Evolutionary conservation across 2,888 invertebrate genomes (phyloP), one percentile per base, ranked within the genome.

Genomic region (Pemphredon lugubris): DNA sequence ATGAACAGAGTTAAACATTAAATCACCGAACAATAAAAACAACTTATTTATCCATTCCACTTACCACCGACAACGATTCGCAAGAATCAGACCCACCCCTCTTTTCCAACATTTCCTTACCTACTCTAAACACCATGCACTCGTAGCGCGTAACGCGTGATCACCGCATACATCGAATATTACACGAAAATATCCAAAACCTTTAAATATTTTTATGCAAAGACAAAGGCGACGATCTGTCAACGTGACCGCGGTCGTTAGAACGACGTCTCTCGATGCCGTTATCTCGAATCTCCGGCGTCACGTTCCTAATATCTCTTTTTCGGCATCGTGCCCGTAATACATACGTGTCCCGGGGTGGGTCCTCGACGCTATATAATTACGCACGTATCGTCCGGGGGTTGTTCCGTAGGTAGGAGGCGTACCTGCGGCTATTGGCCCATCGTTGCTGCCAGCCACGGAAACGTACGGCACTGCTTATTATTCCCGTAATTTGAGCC

Each of bases 401-500:
- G 69, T 74, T 64, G 66, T 79, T 77, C 61, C 61, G 61, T 61
- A 54, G 66, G 51, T 58, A 48, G 53, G 47, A 58, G 64, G 51
- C 55, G 39, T 55, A 64, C 37, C 53, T 39, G 23, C 6, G 42
- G 63, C 50, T 58, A 76, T 71, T 71, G 63, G 63, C 20, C 48
- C 39, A 57, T 26, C 51, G 51, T 63, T 40, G 32, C 37, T n/a
- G 32, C 40, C 14, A 14, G 48, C 51, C 60, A 42, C 73, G 63
- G 70, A 70, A 78, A 67, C 42, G 59, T 65, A 45, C 50, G 42
- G 48, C 23, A 60, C 47, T 61, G 69, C 59, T 79, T 77, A 72
- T 73, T 79, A 70, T 77, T 64, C 63, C 18, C 60, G 69, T 68
- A 77, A 77, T 77, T 77, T 66, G 37, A 61, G 65, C 18, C 55